These are phyloP conservation scores for Podarcis raffonei DNA, from an alignment of 2,113 vertebrate species.

Conservation along the genomic window DNA sequence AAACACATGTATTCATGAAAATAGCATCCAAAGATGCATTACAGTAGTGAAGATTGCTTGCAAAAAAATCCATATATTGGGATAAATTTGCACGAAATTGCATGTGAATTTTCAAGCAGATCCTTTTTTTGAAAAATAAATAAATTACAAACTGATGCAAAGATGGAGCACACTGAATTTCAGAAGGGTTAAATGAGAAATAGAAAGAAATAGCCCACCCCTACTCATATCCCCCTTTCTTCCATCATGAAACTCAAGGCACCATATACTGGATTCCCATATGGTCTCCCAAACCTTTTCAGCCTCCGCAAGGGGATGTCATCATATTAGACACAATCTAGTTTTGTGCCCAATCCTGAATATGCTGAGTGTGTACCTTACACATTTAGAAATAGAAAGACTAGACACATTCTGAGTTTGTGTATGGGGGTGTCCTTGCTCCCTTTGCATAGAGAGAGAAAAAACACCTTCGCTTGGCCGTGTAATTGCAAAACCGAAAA, in stretches of 20 bases:
- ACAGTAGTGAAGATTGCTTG: no score
- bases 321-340: neutral
- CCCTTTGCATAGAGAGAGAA: neutral
- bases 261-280: neutral
- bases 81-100: no score
- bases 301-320: neutral
- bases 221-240: neutral
- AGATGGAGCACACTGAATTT: no score
- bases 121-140: no score
- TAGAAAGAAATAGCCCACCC: no score
- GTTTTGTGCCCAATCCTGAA: neutral
- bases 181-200: no score
- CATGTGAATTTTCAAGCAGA: no score
- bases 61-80: no score
- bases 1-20: no score
- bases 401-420: neutral
- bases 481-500: neutral
- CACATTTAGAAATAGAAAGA: neutral
- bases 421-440: neutral
- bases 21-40: no score
- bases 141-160: no score
- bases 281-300: neutral
- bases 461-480: neutral
- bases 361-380: neutral
- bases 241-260: neutral